Conservation (phyloP, 1,140 invertebrate genomes). For the Aphelinus atriplicis region DNA sequence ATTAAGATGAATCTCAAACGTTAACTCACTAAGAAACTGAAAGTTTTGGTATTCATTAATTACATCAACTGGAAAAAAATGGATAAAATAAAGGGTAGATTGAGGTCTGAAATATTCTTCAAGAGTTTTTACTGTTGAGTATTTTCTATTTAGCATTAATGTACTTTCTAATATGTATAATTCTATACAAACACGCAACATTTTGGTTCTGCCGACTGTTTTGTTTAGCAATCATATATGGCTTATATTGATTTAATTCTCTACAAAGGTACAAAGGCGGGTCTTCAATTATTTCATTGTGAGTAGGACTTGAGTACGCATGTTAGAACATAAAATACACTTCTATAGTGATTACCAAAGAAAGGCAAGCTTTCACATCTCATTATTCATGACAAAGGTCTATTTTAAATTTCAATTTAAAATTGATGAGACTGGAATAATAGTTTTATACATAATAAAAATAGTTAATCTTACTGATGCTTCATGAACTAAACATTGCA, state of each 20-base stretch:
- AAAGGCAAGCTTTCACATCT: constrained; percentile 1
- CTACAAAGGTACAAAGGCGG: constrained; percentile 53
- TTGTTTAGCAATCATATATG: constrained; percentile 48
- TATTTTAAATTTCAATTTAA: neutral
- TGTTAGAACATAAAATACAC: constrained; percentile 40
- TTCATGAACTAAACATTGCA: neutral
- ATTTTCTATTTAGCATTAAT: constrained; percentile 59
- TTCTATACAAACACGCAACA: constrained; percentile 63
- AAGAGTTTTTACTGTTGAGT: constrained; percentile 42
- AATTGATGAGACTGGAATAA: constrained; percentile 2
- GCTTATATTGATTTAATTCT: constrained; percentile 45
- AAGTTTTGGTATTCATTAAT: neutral
- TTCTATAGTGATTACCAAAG: constrained; percentile 23
- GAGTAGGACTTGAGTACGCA: constrained; percentile 38
- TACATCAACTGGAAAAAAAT: neutral
- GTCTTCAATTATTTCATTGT: constrained; percentile 31
- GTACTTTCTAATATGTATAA: constrained; percentile 49
- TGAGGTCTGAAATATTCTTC: constrained; percentile 27
- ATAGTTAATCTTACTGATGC: neutral
- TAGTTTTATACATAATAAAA: constrained; percentile 3
- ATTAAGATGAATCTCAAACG: neutral
- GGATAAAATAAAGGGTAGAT: neutral
- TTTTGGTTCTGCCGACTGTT: constrained; percentile 56
- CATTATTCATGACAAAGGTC: constrained; percentile 1
- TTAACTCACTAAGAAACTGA: neutral